Percentiles rank a stretch among this genome's conserved stretches.
These are phyloP conservation scores for Parotocinclus haroldoi DNA, from an alignment of 2,797 vertebrate genomes.

Conservation along the genomic window DNA sequence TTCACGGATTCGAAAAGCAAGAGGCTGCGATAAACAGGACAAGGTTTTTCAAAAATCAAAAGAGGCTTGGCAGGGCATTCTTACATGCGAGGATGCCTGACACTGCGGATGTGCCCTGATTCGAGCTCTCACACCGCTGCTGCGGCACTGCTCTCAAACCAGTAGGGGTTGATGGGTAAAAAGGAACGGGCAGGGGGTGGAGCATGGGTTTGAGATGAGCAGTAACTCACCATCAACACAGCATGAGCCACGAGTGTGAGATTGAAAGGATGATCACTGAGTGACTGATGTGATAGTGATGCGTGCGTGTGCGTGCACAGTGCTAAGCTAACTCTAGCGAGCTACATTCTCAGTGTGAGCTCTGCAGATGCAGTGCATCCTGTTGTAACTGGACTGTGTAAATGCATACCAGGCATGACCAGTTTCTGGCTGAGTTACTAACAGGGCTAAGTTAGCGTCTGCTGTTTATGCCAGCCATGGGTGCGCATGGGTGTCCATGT, in stretches of 20 bases:
- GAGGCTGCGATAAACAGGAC: conserved; percentile 24
- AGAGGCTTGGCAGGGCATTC: conserved; percentile 65
- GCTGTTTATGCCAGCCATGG: conserved; percentile 15
- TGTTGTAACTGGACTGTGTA: conserved; percentile 28
- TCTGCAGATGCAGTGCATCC: conserved; percentile 7
- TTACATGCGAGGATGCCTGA: conserved; percentile 54
- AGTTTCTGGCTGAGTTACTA: conserved; percentile 24
- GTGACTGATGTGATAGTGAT: conserved; percentile 11
- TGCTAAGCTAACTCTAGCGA: conserved; percentile 24
- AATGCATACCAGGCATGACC: conserved; percentile 33
- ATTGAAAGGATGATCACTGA: background rate
- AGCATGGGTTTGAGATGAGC: conserved; percentile 55
- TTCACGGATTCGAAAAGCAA: conserved; percentile 32
- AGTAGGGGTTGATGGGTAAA: conserved; percentile 41
- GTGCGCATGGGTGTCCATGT: conserved; percentile 18
- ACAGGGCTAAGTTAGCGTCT: conserved; percentile 6
- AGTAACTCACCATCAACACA: conserved; percentile 58
- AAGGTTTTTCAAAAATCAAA: conserved; percentile 44
- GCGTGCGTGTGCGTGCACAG: background rate
- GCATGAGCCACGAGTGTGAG: conserved; percentile 57
- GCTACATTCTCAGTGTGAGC: conserved; percentile 22
- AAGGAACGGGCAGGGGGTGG: conserved; percentile 42
- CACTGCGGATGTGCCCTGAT: conserved; percentile 48
- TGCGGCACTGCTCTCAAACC: conserved; percentile 58
- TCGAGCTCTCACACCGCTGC: conserved; percentile 64